Base-by-base conservation (phyloP, 2,888 invertebrate genomes). In the Rosalia funebris region DNA sequence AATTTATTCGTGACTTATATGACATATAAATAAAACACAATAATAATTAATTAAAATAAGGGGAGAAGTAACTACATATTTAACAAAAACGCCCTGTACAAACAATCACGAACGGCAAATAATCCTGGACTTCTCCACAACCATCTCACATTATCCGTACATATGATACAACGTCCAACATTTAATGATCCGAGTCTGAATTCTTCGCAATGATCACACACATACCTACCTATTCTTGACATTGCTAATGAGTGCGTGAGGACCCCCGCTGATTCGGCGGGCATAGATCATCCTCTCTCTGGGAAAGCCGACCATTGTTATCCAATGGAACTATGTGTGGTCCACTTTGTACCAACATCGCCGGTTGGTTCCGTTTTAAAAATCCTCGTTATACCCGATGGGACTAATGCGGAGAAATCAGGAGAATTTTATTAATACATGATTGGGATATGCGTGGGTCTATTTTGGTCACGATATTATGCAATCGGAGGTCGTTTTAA, bases 181-280 rank as follows among this genome's bases (percentile, higher is more conserved):
- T 60, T 50, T 48, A 54, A 48, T 57, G 56, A 42, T 55, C 54
- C 42, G 57, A 57, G 57, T 58, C 56, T 42, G 31, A 31, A 46
- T 39, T 42, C 39, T 39, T 60, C 46, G 66, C 41, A 55, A 56
- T 32, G 19, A 53, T 16, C n/a, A n/a, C 57, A 57, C 64, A 69
- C 67, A 74, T 72, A 75, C 34, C 3, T 34, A 34, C 34, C 34
- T 72, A 72, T 71, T 72, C 73, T 74, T 75, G 75, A 77, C 77
- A 74, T 75, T 69, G 77, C 77, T 80, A 80, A 80, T 79, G 80
- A 79, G 78, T 79, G 78, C 80, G 79, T 80, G 80, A 77, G 59
- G 76, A 65, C 65, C 71, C 80, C 77, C 64, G 80, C 78, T 76
- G 79, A 61, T 75, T 67, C 69, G 69, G 71, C 70, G 67, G 70